Conservation (phyloP, 2,888 invertebrate species). For the Doris montereyensis region DNA sequence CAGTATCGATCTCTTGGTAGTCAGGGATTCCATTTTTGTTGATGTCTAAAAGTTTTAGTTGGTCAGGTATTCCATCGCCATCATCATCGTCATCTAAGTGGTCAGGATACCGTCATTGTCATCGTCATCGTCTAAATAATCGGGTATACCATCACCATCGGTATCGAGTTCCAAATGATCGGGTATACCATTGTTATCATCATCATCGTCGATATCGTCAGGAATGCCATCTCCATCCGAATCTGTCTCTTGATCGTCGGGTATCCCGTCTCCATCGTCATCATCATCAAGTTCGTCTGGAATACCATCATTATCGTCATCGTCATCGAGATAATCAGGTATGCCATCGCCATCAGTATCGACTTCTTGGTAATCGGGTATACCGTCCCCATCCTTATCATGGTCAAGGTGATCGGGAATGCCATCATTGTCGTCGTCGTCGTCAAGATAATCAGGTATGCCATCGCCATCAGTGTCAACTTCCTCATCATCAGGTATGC, state of each 20-base stretch:
- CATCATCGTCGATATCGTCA: conserved; percentile 57
- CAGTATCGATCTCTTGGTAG: conserved; percentile 54
- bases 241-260: conserved; percentile 60
- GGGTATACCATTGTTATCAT: conserved; percentile 58
- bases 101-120: conserved; percentile 54
- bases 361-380: background rate
- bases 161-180: conserved; percentile 55
- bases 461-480: background rate
- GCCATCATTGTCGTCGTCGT: conserved; percentile 40
- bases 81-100: conserved; percentile 49
- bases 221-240: conserved; percentile 63
- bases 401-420: background rate
- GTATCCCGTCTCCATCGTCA: conserved; percentile 65
- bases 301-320: conserved; percentile 48
- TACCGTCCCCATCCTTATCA: background rate
- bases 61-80: conserved; percentile 56
- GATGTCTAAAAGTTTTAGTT: conserved; percentile 43
- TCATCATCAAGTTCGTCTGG: conserved; percentile 58
- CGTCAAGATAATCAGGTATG: background rate
- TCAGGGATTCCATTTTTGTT: conserved; percentile 54
- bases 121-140: conserved; percentile 49
- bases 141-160: conserved; percentile 56
- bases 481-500: background rate
- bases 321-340: background rate
- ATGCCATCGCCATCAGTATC: background rate